Percentiles rank a stretch among this genome's conserved stretches.
phyloP scores from a whole-genome alignment of 2,888 invertebrate genomes.

The Sinhomidia bicolor region DNA sequence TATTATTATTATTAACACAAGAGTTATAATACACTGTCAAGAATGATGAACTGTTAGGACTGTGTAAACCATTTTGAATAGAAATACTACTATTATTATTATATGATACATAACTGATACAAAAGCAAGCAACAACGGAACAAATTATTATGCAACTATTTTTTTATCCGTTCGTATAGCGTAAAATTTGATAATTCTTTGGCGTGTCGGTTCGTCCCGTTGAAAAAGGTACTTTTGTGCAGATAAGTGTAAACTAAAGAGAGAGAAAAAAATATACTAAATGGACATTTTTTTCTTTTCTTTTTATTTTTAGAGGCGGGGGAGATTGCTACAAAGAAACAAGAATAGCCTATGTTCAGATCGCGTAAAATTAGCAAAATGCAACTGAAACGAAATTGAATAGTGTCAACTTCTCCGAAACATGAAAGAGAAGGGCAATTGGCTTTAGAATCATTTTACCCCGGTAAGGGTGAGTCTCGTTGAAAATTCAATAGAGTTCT shows the following conservation, averaged over 20 bases:
- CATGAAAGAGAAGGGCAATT: not conserved
- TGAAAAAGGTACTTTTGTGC: slow-evolving; percentile 18
- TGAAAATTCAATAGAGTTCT: not conserved
- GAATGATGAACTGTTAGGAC: slow-evolving; percentile 6
- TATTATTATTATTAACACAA: slow-evolving; percentile 3
- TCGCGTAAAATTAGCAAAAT: slow-evolving; percentile 1
- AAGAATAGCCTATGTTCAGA: not conserved
- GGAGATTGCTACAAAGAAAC: not conserved
- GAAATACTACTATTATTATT: not conserved
- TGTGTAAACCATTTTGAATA: not conserved
- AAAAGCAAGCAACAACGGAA: not conserved
- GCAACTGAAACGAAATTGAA: not conserved
- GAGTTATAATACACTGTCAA: too few relatives aligned
- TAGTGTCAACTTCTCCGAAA: not conserved
- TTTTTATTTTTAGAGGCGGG: not conserved
- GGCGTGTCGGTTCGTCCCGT: slow-evolving; percentile 19
- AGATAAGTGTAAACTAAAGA: not conserved
- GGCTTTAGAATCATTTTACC: slow-evolving; percentile 5
- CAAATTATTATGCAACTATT: slow-evolving; percentile 4
- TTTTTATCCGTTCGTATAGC: slow-evolving; percentile 24
- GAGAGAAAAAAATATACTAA: too few relatives aligned
- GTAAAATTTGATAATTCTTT: slow-evolving; percentile 41
- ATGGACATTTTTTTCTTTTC: not conserved
- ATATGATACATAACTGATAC: not conserved
- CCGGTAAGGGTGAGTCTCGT: not conserved